Evolutionary conservation across 2,113 vertebrate species (phyloP), one percentile per base, ranked within the genome.

Genomic region (Stigmatopora argus): DNA sequence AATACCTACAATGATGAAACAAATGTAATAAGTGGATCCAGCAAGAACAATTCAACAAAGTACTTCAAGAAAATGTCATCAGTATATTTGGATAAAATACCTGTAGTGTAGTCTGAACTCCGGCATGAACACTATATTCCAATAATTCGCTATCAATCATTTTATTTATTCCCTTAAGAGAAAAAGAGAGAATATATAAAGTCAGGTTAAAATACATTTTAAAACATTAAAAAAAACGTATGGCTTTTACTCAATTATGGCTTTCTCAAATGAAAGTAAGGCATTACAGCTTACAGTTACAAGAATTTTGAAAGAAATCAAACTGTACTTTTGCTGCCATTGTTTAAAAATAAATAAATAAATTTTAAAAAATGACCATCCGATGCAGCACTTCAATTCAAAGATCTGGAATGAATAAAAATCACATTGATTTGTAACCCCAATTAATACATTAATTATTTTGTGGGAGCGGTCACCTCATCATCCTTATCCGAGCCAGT

Each of bases 51-150:
- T 64, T 34, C 4, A 17, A n/a, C 3, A 4, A 18, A 7, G 34
- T 34, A 57, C 5, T 8, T 17, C 0, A 14, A 11, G 13, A 8
- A 35, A 34, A 38, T 59, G 14, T 5, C n/a, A 62, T 62, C 12
- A 62, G 15, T 46, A 62, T 45, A 31, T 14, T 38, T 38, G 10
- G 11, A 21, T 34, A 17, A 64, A 18, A 35, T 74, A 98, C 97
- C 95, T 99, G 97, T 62, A 98, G 88, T 62, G 95, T 94, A 31
- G 95, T 91, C 83, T 98, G 97, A 41, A 93, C 85, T 70, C 96
- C 96, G 81, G 94, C 95, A 82, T 88, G 90, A 75, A 97, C 92
- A 52, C 91, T 94, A 84, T 93, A 92, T 79, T 98, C 95, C 78
- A 91, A 83, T 34, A 82, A 55, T 78, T 96, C 94, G 65, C 67